Base-by-base conservation (phyloP, 37 sponge, comb jelly and placozoan species). In the Mnemiopsis leidyi region DNA sequence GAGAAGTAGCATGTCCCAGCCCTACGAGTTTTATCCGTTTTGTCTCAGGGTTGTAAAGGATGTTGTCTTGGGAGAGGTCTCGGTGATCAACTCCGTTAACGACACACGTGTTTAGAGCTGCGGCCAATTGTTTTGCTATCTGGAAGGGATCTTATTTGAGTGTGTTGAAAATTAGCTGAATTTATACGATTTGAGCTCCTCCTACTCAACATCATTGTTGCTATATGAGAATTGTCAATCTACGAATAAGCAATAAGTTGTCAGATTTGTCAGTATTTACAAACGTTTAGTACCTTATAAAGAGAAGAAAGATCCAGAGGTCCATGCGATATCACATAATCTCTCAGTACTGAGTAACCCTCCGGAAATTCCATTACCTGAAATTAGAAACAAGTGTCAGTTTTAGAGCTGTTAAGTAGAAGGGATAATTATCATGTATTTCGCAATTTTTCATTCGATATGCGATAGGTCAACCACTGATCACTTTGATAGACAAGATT, bases 11-110 rank as follows among this genome's bases (percentile, higher is more conserved):
- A 33, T 85, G 90, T n/a, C 90, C 90, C 5, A 85, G 39, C 23
- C 90, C 90, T 29, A 85, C 90, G n/a, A 85, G 61, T 85, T 85
- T 85, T n/a, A 85, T 85, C 90, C 39, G 90, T 29, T 85, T 85
- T 28, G 90, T 85, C 61, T 36, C 61, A 7, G 90, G 90, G 29
- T 85, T 33, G 90, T 85, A 85, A 3, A 85, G 90, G 48, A 85
- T 40, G 90, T 85, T 85, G 3, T 85, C 90, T 28, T 23, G 61
- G 40, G 90, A 85, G 24, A 85, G 90, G 90, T 40, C 90, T 40
- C 90, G 33, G 90, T 85, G 90, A 25, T 85, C 90, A 1, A 85
- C 90, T 29, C 90, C 90, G 61, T 85, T 85, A 5, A 85, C 90
- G 9, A 85, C 90, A 85, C 90, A 85, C 0, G 90, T 85, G 90